These are phyloP conservation scores for Drosophila watanabei DNA, from an alignment of 1,140 invertebrate genomes.

Conservation along the genomic window DNA sequence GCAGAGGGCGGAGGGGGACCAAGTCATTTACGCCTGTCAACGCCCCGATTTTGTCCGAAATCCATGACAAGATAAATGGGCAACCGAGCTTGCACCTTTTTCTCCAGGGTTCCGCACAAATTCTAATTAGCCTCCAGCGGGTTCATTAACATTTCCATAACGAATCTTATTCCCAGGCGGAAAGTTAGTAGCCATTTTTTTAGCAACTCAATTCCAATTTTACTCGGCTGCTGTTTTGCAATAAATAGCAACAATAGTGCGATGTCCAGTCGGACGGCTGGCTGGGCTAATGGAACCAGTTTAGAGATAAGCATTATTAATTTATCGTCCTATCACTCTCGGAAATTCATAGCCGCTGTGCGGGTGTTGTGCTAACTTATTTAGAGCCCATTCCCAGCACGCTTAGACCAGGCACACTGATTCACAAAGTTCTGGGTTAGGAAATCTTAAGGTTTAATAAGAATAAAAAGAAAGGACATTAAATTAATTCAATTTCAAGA, in stretches of 20 bases:
- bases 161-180: conserved; percentile 11
- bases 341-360: conserved; percentile 22
- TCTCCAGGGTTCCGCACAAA: conserved; percentile 21
- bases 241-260: conserved; percentile 45
- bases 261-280: conserved; percentile 27
- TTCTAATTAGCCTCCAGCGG: conserved; percentile 52
- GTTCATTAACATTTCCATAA: conserved; percentile 57
- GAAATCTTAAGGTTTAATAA: background rate
- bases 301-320: conserved; percentile 72
- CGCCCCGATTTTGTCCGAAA: conserved; percentile 69
- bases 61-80: conserved; percentile 71
- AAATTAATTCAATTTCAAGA: background rate
- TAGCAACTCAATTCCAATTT: conserved; percentile 36
- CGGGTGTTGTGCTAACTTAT: conserved; percentile 65
- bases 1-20: conserved; percentile 17
- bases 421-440: background rate
- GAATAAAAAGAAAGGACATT: background rate
- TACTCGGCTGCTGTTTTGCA: conserved; percentile 43
- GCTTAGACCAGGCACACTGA: conserved; percentile 35
- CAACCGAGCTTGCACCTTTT: conserved; percentile 30
- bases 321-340: conserved; percentile 67
- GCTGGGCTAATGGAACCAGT: conserved; percentile 78
- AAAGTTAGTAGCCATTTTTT: background rate
- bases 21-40: conserved; percentile 81
- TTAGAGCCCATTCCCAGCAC: conserved; percentile 34